Percentiles rank a stretch among this genome's conserved stretches.
Conservation (phyloP, 2,888 invertebrate species). For the Apamea anceps region DNA sequence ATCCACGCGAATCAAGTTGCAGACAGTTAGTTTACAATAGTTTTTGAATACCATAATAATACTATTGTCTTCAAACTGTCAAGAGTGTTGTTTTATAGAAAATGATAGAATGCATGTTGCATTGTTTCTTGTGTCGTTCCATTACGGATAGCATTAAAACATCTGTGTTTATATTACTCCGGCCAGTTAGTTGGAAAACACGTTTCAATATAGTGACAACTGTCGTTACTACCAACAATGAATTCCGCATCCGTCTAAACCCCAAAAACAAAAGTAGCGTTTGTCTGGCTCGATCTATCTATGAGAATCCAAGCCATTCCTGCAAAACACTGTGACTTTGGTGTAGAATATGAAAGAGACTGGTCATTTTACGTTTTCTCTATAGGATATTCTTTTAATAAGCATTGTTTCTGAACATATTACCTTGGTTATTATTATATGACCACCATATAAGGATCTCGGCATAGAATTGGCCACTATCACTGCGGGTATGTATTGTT, state of each 20-base stretch:
- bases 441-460: not conserved
- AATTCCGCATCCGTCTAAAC: not conserved
- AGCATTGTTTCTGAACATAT: not conserved
- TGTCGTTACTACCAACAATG: not conserved
- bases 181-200: constrained; percentile 10
- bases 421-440: not conserved
- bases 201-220: constrained; percentile 6
- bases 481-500: constrained; percentile 10
- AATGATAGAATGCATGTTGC: constrained; percentile 25
- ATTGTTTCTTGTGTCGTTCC: constrained; percentile 16
- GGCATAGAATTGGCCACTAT: not conserved
- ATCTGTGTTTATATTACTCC: constrained; percentile 20
- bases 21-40: constrained; percentile 5
- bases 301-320: not conserved
- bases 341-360: not conserved
- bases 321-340: not conserved
- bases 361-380: not conserved
- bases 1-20: too few species aligned
- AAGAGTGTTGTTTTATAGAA: constrained; percentile 36
- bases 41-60: constrained; percentile 25
- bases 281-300: not conserved
- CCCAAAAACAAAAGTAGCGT: not conserved
- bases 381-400: not conserved
- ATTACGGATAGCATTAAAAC: constrained; percentile 25
- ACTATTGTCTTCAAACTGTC: constrained; percentile 34